phyloP scores from a whole-genome alignment of 2,797 vertebrate species.

The Brotula barbata region DNA sequence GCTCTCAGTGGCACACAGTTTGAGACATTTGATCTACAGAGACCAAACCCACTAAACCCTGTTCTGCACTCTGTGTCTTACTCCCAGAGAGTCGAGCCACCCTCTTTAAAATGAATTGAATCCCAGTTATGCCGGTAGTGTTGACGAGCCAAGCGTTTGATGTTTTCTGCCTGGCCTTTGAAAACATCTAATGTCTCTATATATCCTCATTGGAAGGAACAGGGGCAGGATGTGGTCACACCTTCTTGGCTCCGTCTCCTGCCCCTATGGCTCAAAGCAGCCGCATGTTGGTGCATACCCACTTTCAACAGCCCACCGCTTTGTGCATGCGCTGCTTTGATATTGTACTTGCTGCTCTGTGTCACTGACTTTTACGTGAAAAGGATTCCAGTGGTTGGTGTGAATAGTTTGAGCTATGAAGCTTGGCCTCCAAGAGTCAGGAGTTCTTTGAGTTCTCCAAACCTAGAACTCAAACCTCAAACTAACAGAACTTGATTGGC shows the following conservation, averaged over 20 bases:
- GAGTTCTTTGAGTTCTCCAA: conserved; percentile 40
- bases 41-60: conserved; percentile 26
- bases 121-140: conserved; percentile 27
- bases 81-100: background rate
- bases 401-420: conserved; percentile 39
- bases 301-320: conserved; percentile 54
- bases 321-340: conserved; percentile 59
- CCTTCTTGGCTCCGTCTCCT: conserved; percentile 59
- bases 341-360: conserved; percentile 41
- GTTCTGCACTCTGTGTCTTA: conserved; percentile 23
- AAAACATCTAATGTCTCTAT: conserved; percentile 48
- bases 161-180: conserved; percentile 36
- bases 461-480: conserved; percentile 32
- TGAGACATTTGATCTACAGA: conserved; percentile 2
- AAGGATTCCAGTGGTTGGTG: conserved; percentile 46
- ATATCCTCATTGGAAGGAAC: conserved; percentile 43
- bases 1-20: too few species aligned
- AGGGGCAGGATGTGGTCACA: conserved; percentile 68
- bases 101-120: conserved; percentile 50
- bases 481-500: background rate
- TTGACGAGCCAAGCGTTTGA: conserved; percentile 54
- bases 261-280: conserved; percentile 40
- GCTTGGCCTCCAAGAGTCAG: conserved; percentile 35
- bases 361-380: conserved; percentile 54
- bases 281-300: conserved; percentile 40